phyloP scores from a whole-genome alignment of 2,888 invertebrate species.

The Altica lythri region DNA sequence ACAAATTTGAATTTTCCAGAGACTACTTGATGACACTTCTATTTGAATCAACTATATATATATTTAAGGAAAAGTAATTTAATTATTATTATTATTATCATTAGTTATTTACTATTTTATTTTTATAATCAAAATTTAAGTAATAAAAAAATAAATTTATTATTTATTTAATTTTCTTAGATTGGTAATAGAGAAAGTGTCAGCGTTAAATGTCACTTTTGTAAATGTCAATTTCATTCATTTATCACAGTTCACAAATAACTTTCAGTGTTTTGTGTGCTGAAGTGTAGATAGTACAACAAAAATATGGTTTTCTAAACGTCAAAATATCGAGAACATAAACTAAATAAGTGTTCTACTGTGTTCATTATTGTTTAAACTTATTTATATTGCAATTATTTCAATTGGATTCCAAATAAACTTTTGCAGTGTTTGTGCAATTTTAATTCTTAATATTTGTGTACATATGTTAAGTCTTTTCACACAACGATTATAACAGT shows the following conservation, averaged over 20 bases:
- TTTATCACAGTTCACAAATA: constrained; percentile 1
- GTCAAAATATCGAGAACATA: constrained; percentile 29
- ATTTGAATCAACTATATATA: too few species aligned
- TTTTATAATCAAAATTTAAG: too few species aligned
- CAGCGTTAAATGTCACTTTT: too few species aligned
- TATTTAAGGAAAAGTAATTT: too few species aligned
- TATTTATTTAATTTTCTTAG: background rate
- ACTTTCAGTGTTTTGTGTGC: constrained; percentile 17
- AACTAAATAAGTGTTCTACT: constrained; percentile 25
- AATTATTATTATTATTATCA: too few species aligned
- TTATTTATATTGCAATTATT: constrained; percentile 17
- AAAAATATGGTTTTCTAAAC: constrained; percentile 26
- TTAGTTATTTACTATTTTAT: too few species aligned
- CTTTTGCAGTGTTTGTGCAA: constrained; percentile 26
- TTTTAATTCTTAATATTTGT: constrained; percentile 31
- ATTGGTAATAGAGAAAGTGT: constrained; percentile 5
- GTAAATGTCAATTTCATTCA: constrained; percentile 6
- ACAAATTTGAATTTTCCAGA: too few species aligned
- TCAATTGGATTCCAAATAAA: constrained; percentile 23
- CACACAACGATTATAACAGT: constrained; percentile 30
- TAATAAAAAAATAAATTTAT: too few species aligned
- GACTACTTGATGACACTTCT: too few species aligned
- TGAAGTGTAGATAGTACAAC: constrained; percentile 17
- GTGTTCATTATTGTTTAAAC: constrained; percentile 26
- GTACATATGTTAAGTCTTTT: constrained; percentile 29